A percentile compares a stretch with the other conserved stretches of the same genome.
Evolutionary conservation across 2,888 invertebrate genomes (phyloP).

Genomic region (Ptilodon capucinus): DNA sequence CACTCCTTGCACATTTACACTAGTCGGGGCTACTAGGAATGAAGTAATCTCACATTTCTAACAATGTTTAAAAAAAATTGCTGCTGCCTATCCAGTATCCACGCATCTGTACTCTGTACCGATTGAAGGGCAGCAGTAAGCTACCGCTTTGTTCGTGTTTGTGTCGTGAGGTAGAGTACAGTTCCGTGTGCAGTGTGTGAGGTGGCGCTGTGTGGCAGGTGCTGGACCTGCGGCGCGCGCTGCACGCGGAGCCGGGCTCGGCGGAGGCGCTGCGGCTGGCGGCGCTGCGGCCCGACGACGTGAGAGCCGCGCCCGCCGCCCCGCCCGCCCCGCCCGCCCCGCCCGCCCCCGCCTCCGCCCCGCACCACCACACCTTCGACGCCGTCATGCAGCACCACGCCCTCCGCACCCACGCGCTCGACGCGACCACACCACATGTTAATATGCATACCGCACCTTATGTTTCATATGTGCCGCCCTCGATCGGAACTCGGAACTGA

Average conservation of each 20-base stretch:
- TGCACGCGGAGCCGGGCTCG: slow-evolving; percentile 87
- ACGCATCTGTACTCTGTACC: not conserved
- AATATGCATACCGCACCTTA: slow-evolving; percentile 36
- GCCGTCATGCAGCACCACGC: slow-evolving; percentile 81
- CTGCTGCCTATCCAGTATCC: slow-evolving; percentile 1
- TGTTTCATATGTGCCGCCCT: slow-evolving; percentile 34
- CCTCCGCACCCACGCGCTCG: slow-evolving; percentile 77
- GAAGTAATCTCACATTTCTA: too few species aligned
- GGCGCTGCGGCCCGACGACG: slow-evolving; percentile 77
- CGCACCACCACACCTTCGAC: slow-evolving; percentile 80
- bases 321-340: slow-evolving; percentile 37
- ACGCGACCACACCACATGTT: slow-evolving; percentile 49
- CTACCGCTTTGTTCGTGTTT: slow-evolving; percentile 20
- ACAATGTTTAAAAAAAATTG: not conserved
- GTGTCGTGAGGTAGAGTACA: slow-evolving; percentile 12
- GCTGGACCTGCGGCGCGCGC: slow-evolving; percentile 90
- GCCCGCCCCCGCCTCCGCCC: slow-evolving; percentile 59
- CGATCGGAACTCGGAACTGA: not conserved
- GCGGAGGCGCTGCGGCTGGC: slow-evolving; percentile 82
- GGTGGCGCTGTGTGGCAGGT: slow-evolving; percentile 81
- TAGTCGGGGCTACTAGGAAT: too few species aligned
- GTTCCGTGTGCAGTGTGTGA: slow-evolving; percentile 30
- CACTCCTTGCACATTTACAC: too few species aligned
- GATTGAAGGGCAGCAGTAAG: slow-evolving; percentile 8
- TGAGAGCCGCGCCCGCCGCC: slow-evolving; percentile 73